Evolutionary conservation across 2,797 vertebrate species (phyloP).

Genomic region (Bufotes viridis): DNA sequence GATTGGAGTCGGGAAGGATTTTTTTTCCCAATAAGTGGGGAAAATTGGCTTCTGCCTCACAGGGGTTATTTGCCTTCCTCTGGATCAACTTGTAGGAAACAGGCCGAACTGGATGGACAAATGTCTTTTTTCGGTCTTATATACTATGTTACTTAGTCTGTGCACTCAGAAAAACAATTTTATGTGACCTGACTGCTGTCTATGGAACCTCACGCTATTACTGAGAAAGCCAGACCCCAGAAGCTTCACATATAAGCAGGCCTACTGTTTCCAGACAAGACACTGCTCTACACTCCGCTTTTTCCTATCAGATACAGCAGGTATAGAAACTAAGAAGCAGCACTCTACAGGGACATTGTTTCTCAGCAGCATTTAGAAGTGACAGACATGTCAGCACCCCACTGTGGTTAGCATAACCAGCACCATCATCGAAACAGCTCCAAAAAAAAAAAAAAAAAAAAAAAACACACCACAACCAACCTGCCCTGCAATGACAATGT

Average conservation of each 20-base stretch:
- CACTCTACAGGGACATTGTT: conserved; percentile 12
- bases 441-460: no score
- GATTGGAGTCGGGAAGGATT: no score
- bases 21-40: no score
- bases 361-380: conserved; percentile 40
- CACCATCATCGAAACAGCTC: conserved; percentile 83
- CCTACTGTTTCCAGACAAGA: not conserved
- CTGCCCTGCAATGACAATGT: not conserved
- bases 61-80: no score
- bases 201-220: not conserved
- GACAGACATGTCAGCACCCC: conserved; percentile 64
- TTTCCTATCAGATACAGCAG: not conserved
- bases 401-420: conserved; percentile 66
- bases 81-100: no score
- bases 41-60: no score
- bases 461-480: conserved; percentile 61
- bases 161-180: not conserved
- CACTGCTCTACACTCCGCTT: not conserved
- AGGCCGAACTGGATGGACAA: no score
- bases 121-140: no score
- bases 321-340: not conserved
- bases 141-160: no score
- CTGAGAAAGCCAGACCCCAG: not conserved
- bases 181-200: not conserved
- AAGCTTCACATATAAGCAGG: not conserved